phyloP scores from a whole-genome alignment of 2,113 vertebrate genomes.

The Aptenodytes forsteri region DNA sequence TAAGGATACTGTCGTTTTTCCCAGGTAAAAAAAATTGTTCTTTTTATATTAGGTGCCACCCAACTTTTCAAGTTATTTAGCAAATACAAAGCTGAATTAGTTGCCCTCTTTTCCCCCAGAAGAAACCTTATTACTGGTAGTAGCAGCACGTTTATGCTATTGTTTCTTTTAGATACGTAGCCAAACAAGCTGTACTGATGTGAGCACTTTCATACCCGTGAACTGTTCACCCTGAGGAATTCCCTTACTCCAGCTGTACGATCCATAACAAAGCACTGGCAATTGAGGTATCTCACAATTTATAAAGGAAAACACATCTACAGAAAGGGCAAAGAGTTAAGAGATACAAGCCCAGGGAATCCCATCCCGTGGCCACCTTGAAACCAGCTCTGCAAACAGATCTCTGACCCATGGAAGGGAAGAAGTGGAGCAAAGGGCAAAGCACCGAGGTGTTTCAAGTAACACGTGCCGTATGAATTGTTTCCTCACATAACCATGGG shows the following conservation, averaged over 20 bases:
- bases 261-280: background rate
- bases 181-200: background rate
- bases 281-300: background rate
- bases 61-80: background rate
- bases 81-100: background rate
- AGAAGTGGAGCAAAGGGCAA: background rate
- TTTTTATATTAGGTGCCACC: background rate
- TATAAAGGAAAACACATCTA: background rate
- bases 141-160: background rate
- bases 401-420: background rate
- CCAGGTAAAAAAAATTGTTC: background rate
- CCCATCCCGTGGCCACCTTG: rapidly evolving
- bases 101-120: background rate
- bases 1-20: background rate
- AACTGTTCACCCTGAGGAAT: background rate
- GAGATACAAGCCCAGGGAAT: background rate
- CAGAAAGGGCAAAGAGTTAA: background rate
- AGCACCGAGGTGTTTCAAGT: background rate
- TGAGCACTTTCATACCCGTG: background rate
- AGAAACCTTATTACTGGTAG: background rate
- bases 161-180: background rate
- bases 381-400: background rate
- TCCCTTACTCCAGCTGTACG: background rate
- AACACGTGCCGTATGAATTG: rapidly evolving
- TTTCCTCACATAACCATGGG: background rate